Evolutionary conservation across 2,888 invertebrate species (phyloP), one percentile per base, ranked within the genome.

Genomic region (Lithosia quadra): DNA sequence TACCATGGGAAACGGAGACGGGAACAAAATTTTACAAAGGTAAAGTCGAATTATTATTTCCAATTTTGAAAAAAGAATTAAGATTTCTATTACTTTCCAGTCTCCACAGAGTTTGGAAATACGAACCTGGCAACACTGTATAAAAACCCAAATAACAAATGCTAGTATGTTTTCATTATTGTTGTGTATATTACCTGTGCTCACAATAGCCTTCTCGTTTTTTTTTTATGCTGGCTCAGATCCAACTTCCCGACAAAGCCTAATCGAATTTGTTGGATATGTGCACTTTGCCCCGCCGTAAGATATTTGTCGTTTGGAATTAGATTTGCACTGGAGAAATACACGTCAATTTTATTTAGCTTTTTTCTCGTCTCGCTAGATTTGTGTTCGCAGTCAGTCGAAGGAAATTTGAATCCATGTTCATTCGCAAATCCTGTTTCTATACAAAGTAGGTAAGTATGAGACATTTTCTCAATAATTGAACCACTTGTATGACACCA

Each of bases 291-390:
- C 67, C 67, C 58, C 68, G 71, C 39, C 64, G 65, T 71, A 72
- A 80, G 68, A 78, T 79, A 80, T 78, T 78, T 79, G 74, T 67
- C 55, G 67, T 80, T 78, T 74, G 69, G 62, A 78, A 80, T 80
- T 80, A 79, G 74, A 79, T 79, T 80, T 76, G 67, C 67, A 43
- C 67, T 57, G 28, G 28, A 72, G 65, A 75, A 67, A 78, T 74
- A 71, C 72, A 55, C 28, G n/a, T 60, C 33, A 61, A 34, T 22
- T 74, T 67, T 71, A 63, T 63, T 63, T 24, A 36, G 55, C 53
- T 36, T 68, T 62, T 69, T 58, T 62, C 39, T 49, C 15, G 24
- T 61, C 43, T 61, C 43, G 10, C 39, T n/a, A 43, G 61, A 62
- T 62, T 62, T 62, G 43, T 53, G 33, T 63, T 22, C 10, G 22